Evolutionary conservation across 2,888 invertebrate genomes (phyloP).

Genomic region (Drosophila nigritarsus): DNA sequence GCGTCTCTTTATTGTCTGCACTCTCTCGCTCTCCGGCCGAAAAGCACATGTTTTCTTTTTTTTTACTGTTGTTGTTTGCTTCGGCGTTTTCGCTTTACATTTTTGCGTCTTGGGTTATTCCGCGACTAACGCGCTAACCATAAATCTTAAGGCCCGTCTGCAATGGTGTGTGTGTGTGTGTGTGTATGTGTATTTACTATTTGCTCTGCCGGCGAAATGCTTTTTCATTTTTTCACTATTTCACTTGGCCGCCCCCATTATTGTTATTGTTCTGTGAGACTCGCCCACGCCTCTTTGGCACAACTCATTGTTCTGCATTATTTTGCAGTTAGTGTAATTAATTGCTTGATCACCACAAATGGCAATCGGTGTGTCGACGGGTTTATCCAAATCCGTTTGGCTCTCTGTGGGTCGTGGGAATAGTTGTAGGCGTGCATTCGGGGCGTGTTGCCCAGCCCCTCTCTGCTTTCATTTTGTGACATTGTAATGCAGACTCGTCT

Average conservation of each 20-base stretch:
- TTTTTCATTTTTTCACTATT: slow-evolving; percentile 35
- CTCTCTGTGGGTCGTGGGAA: slow-evolving; percentile 2
- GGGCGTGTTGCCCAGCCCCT: slow-evolving; percentile 44
- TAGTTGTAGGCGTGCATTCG: slow-evolving; percentile 31
- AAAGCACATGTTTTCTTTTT: slow-evolving; percentile 72
- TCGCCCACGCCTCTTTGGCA: slow-evolving; percentile 21
- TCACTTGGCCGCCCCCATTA: slow-evolving; percentile 19
- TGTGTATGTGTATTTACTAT: slow-evolving; percentile 8
- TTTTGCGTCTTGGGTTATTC: slow-evolving; percentile 70
- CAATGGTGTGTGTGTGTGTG: slow-evolving; percentile 9
- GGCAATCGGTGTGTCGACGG: slow-evolving; percentile 29
- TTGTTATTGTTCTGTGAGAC: slow-evolving; percentile 32
- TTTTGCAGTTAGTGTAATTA: slow-evolving; percentile 62
- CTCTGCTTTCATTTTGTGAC: slow-evolving; percentile 23
- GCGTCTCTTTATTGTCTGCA: not conserved
- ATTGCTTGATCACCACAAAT: slow-evolving; percentile 48
- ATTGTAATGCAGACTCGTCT: slow-evolving; percentile 1
- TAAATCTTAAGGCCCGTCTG: slow-evolving; percentile 60
- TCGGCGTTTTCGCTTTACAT: slow-evolving; percentile 50
- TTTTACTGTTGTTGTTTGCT: slow-evolving; percentile 45
- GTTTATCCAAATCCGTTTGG: slow-evolving; percentile 42
- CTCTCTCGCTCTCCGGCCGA: slow-evolving; percentile 13
- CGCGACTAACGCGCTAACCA: slow-evolving; percentile 52
- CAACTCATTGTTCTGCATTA: slow-evolving; percentile 66
- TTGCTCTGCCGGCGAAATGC: slow-evolving; percentile 60